Evolutionary conservation across 2,888 invertebrate species (phyloP).

Genomic region (Caenorhabditis sinica): DNA sequence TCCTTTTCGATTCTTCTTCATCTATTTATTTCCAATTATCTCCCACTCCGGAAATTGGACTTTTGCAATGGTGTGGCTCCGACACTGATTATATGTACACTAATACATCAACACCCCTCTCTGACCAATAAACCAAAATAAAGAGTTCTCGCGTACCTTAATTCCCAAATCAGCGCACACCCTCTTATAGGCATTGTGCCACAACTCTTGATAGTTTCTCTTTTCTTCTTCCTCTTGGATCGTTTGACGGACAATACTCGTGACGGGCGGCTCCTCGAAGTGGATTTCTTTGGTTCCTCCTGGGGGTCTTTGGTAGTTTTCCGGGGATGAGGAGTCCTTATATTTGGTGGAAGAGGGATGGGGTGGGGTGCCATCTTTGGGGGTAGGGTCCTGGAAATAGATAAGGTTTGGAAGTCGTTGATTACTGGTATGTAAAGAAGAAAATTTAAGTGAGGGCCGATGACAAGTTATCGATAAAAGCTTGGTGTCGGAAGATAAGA

Average conservation of each 20-base stretch:
- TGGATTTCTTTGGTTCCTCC: conserved; percentile 1
- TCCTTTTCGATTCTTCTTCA: not conserved
- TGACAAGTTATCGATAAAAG: too few species aligned
- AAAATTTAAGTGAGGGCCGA: too few species aligned
- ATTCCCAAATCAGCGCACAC: conserved; percentile 81
- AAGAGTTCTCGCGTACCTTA: conserved; percentile 69
- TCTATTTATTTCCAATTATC: conserved; percentile 43
- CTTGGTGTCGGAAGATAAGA: too few species aligned
- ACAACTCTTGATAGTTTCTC: conserved; percentile 72
- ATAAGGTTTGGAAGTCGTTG: not conserved
- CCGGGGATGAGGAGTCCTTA: conserved; percentile 9
- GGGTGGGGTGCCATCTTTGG: conserved; percentile 1
- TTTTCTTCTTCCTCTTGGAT: conserved; percentile 72
- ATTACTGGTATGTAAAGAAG: too few species aligned
- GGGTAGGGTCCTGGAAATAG: not conserved
- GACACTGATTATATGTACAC: conserved; percentile 22
- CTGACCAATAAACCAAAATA: not conserved
- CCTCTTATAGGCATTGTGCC: conserved; percentile 81
- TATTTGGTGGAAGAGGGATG: conserved; percentile 3
- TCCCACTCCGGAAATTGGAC: conserved; percentile 51
- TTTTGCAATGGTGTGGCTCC: conserved; percentile 40
- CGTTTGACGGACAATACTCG: conserved; percentile 61
- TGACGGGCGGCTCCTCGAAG: conserved; percentile 16
- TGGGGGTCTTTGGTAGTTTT: not conserved
- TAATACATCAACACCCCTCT: not conserved